Conservation (phyloP, 2,888 invertebrate genomes). For the Brachyptera putata region DNA sequence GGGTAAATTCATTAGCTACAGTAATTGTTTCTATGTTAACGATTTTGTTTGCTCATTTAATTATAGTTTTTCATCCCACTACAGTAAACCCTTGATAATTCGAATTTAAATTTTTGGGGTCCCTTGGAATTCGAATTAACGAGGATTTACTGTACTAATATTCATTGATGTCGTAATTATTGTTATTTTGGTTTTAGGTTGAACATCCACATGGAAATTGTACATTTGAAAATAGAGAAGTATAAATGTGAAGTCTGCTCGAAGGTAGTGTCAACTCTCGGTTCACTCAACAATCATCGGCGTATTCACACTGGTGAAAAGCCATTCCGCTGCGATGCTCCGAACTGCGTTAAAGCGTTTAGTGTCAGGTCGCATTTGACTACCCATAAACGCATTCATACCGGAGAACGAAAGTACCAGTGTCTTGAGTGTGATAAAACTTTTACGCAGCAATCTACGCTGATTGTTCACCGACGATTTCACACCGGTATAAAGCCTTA, state of each 20-base stretch:
- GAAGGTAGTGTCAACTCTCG: constrained; percentile 32
- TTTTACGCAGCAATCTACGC: constrained; percentile 45
- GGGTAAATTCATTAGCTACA: too few species aligned
- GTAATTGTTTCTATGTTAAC: too few species aligned
- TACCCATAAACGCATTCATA: constrained; percentile 47
- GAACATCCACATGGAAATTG: too few species aligned
- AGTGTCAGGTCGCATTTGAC: constrained; percentile 46
- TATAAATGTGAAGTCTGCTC: constrained; percentile 33
- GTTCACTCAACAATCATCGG: constrained; percentile 31
- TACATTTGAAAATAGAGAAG: constrained; percentile 28
- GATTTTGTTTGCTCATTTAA: too few species aligned
- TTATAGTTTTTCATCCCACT: too few species aligned
- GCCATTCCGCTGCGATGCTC: constrained; percentile 25
- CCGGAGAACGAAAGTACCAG: constrained; percentile 52
- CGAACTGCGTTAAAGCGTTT: constrained; percentile 26
- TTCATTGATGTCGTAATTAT: too few species aligned
- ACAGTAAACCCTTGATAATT: too few species aligned
- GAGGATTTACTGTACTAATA: too few species aligned
- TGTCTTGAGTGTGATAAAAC: constrained; percentile 50
- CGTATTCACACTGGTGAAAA: constrained; percentile 33
- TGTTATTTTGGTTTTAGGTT: too few species aligned
- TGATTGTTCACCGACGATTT: constrained; percentile 45
- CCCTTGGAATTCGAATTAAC: too few species aligned
- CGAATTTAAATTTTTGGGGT: too few species aligned
- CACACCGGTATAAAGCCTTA: constrained; percentile 46